Evolutionary conservation across 2,888 invertebrate species (phyloP).

Genomic region (Parnassius apollo): DNA sequence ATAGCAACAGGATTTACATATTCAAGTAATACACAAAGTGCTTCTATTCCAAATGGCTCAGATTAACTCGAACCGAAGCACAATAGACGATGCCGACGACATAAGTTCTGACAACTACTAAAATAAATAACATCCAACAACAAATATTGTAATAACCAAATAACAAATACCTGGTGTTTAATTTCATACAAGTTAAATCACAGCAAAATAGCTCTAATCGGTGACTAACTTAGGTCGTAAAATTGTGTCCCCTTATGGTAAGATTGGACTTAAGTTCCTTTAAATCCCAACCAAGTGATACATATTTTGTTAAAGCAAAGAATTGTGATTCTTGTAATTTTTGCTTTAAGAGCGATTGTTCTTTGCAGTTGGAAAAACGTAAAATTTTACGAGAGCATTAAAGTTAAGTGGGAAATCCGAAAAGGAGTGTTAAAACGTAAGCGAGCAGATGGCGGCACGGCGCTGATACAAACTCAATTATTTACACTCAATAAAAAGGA

Average conservation of each 20-base stretch:
- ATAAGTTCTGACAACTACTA: conserved; percentile 58
- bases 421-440: conserved; percentile 71
- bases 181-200: conserved; percentile 40
- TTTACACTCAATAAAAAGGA: conserved; percentile 81
- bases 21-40: conserved; percentile 37
- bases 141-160: conserved; percentile 75
- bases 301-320: conserved; percentile 41
- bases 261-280: conserved; percentile 54
- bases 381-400: conserved; percentile 75
- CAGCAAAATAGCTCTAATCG: conserved; percentile 50
- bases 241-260: conserved; percentile 46
- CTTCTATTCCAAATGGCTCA: conserved; percentile 38
- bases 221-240: conserved; percentile 46
- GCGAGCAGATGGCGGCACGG: conserved; percentile 70
- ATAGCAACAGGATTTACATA: conserved; percentile 50
- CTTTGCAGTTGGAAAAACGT: conserved; percentile 47
- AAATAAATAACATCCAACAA: conserved; percentile 73
- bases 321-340: conserved; percentile 44
- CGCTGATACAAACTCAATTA: conserved; percentile 78
- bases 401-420: conserved; percentile 80
- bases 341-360: conserved; percentile 47
- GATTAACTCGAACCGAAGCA: conserved; percentile 56
- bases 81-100: conserved; percentile 49
- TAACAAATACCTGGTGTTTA: conserved; percentile 39
- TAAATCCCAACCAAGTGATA: conserved; percentile 61